A percentile compares a stretch with the other conserved stretches of the same genome.
These are phyloP conservation scores for Omphaloscelis lunosa DNA, from an alignment of 2,888 invertebrate species.

Conservation along the genomic window DNA sequence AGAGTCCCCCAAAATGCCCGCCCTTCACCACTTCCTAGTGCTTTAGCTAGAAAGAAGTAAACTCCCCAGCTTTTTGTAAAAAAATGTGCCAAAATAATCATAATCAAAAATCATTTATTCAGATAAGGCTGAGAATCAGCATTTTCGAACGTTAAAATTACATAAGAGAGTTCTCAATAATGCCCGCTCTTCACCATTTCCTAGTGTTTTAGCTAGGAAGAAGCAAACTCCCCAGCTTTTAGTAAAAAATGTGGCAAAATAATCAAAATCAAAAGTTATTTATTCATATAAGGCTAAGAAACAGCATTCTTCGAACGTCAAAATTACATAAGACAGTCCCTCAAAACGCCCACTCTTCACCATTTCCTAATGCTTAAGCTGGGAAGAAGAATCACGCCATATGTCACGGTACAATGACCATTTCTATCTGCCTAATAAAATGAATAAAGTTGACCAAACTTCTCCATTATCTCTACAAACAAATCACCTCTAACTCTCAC, in stretches of 20 bases:
- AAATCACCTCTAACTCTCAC: slow-evolving; percentile 15
- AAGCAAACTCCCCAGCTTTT: not conserved
- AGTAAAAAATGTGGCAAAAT: not conserved
- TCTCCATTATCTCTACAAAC: slow-evolving; percentile 5
- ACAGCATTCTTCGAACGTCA: too few relatives aligned
- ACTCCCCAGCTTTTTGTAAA: too few relatives aligned
- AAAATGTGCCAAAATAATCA: too few relatives aligned
- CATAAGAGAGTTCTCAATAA: not conserved
- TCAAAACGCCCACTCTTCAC: too few relatives aligned
- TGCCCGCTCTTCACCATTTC: not conserved
- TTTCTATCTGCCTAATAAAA: not conserved
- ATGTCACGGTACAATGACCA: not conserved
- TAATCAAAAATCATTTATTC: not conserved
- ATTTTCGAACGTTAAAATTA: not conserved
- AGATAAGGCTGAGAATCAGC: not conserved
- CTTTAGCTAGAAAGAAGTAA: too few relatives aligned
- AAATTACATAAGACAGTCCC: too few relatives aligned
- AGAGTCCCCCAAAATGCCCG: too few relatives aligned
- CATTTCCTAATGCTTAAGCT: too few relatives aligned
- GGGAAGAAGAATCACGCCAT: not conserved
- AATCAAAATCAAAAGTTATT: not conserved
- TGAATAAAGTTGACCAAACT: slow-evolving; percentile 12
- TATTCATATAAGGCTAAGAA: too few relatives aligned
- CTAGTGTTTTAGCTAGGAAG: too few relatives aligned
- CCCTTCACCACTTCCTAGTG: too few relatives aligned